Percentiles rank a stretch among this genome's conserved stretches.
phyloP scores from a whole-genome alignment of 1,140 invertebrate species.

The Colletes latitarsis region DNA sequence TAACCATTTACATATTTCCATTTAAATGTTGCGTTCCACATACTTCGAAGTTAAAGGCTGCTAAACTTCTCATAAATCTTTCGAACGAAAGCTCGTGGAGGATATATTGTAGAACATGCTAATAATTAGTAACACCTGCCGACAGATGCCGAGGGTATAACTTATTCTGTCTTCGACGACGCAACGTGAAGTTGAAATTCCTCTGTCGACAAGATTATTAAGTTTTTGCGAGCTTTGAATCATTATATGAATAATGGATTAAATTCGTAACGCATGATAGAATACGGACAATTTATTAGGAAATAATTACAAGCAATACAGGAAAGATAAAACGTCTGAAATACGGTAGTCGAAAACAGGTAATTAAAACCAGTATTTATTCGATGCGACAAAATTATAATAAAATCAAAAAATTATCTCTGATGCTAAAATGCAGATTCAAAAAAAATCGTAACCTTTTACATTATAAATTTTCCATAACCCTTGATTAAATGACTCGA shows the following conservation, averaged over 20 bases:
- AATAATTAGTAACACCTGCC: conserved; percentile 69
- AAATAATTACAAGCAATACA: not conserved
- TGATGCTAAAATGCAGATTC: no score
- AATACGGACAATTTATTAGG: not conserved
- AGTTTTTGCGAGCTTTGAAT: not conserved
- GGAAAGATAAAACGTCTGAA: not conserved
- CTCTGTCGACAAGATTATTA: not conserved
- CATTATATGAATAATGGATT: not conserved
- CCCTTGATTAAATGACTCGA: no score
- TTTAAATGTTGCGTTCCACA: no score
- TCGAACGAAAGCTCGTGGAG: conserved; percentile 10
- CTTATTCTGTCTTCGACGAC: conserved; percentile 10
- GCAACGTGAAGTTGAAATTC: not conserved
- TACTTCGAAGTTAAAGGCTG: not conserved
- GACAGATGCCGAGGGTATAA: conserved; percentile 65
- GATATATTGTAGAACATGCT: conserved; percentile 53
- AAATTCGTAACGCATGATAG: no score
- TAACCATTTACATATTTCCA: no score
- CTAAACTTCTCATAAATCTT: conserved; percentile 25
- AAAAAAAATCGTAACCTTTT: no score
- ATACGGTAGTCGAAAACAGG: no score
- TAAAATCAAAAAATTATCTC: no score
- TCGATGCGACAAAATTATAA: no score
- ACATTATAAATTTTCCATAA: no score
- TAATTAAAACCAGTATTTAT: no score